These are phyloP conservation scores for Chloroceryle aenea DNA, from an alignment of 2,113 vertebrate genomes.

Conservation along the genomic window DNA sequence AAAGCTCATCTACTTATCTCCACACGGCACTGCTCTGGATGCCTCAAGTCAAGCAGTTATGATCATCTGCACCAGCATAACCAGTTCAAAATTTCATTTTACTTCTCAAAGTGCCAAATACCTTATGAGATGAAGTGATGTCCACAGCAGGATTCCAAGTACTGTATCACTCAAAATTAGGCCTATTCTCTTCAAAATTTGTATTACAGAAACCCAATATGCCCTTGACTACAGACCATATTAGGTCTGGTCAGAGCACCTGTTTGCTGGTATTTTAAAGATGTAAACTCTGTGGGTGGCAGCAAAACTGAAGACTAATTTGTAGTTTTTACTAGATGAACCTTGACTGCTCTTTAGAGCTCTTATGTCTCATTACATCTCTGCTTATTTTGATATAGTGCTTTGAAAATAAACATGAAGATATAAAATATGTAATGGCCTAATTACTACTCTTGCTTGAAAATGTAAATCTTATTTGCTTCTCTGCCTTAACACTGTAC, in stretches of 20 bases:
- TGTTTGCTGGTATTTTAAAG: slow-evolving; percentile 5
- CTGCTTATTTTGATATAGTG: neutral
- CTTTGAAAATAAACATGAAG: slow-evolving; percentile 43
- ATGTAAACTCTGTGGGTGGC: neutral
- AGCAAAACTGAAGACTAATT: neutral
- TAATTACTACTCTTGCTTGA: slow-evolving; percentile 37
- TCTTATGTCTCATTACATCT: neutral
- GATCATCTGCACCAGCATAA: neutral
- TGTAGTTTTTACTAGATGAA: slow-evolving; percentile 24
- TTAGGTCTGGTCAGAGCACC: neutral
- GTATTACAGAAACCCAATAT: neutral
- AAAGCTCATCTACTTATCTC: neutral
- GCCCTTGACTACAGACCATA: neutral
- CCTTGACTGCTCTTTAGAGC: neutral
- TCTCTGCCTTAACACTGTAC: neutral
- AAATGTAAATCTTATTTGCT: slow-evolving; percentile 46
- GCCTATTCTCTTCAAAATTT: neutral
- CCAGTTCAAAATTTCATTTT: neutral
- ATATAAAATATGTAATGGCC: slow-evolving; percentile 36
- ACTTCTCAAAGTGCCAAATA: neutral
- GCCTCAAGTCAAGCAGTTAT: neutral
- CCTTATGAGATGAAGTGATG: neutral
- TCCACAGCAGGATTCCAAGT: neutral
- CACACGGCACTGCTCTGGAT: neutral
- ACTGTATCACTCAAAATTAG: neutral